A percentile compares a stretch with the other conserved stretches of the same genome.
These are phyloP conservation scores for Alviniconcha marisindica DNA, from an alignment of 1,140 invertebrate genomes.

Conservation along the genomic window DNA sequence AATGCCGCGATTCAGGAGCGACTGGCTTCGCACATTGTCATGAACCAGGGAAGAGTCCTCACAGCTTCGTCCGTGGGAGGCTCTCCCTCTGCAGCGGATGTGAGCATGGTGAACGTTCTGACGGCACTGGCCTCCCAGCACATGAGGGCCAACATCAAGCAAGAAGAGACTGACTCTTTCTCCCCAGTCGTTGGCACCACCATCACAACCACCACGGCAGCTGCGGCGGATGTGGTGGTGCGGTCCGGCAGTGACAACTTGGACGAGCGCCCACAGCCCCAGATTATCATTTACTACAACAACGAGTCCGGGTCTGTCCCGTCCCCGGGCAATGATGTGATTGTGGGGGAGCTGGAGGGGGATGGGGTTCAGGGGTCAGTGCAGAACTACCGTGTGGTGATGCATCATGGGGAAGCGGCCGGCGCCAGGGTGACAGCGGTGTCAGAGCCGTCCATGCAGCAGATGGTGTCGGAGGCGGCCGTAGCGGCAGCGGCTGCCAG, in stretches of 20 bases:
- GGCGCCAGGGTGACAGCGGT: not conserved
- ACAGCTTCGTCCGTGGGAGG: constrained; percentile 17
- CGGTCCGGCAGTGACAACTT: not conserved
- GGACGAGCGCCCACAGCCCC: constrained; percentile 38
- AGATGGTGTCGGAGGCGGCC: constrained; percentile 33
- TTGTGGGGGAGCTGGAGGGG: constrained; percentile 50
- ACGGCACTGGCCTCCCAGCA: constrained; percentile 63
- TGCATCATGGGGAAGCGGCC: constrained; percentile 43
- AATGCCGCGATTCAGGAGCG: not conserved
- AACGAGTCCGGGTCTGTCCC: constrained; percentile 46
- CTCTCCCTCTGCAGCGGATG: constrained; percentile 19
- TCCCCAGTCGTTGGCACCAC: not conserved
- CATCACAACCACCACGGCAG: not conserved
- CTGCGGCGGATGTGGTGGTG: not conserved
- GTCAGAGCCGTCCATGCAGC: constrained; percentile 1
- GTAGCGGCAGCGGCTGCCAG: constrained; percentile 28
- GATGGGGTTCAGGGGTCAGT: constrained; percentile 24
- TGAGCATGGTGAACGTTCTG: constrained; percentile 63
- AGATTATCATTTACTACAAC: constrained; percentile 60
- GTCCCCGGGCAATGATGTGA: constrained; percentile 54
- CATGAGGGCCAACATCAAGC: constrained; percentile 44
- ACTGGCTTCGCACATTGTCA: constrained; percentile 12
- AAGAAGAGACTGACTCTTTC: constrained; percentile 1
- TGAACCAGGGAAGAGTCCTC: constrained; percentile 17
- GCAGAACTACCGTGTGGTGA: constrained; percentile 47